Conservation (phyloP, 2,113 vertebrate genomes). For the Henicopernis longicauda region DNA sequence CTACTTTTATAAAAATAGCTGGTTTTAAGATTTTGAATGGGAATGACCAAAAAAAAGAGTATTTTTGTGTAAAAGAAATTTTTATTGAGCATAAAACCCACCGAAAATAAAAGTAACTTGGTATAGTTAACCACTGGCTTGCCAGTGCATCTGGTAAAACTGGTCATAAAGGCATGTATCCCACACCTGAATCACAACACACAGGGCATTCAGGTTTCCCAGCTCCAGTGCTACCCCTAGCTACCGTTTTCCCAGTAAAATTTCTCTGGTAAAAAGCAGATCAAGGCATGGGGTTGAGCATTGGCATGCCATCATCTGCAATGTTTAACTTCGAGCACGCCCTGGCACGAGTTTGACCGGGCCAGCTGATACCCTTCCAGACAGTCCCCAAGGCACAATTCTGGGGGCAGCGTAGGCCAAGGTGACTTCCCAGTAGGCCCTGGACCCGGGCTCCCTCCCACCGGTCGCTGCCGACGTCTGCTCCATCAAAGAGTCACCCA, state of each 20-base stretch:
- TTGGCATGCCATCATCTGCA: neutral
- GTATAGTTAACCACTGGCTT: neutral
- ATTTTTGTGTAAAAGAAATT: neutral
- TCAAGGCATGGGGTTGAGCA: neutral
- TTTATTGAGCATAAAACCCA: neutral
- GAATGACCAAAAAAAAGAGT: neutral
- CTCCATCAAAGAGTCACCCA: neutral
- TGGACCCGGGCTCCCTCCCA: neutral
- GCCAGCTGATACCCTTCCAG: neutral
- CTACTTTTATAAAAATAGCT: neutral
- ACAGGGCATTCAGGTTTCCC: neutral
- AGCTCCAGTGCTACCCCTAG: neutral
- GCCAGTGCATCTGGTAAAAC: neutral
- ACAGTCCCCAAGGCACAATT: neutral
- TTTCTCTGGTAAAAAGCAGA: neutral
- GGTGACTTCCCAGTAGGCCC: neutral
- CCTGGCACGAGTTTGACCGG: neutral
- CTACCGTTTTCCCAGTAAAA: neutral
- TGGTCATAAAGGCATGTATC: neutral
- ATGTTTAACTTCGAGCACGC: neutral
- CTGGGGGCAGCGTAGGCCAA: rapidly evolving
- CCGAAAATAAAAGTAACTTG: neutral
- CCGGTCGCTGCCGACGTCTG: rapidly evolving
- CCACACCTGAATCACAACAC: neutral
- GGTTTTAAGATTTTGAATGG: neutral